These are phyloP conservation scores for Hirtodrosophila alboralis DNA, from an alignment of 2,888 invertebrate genomes.

Conservation along the genomic window DNA sequence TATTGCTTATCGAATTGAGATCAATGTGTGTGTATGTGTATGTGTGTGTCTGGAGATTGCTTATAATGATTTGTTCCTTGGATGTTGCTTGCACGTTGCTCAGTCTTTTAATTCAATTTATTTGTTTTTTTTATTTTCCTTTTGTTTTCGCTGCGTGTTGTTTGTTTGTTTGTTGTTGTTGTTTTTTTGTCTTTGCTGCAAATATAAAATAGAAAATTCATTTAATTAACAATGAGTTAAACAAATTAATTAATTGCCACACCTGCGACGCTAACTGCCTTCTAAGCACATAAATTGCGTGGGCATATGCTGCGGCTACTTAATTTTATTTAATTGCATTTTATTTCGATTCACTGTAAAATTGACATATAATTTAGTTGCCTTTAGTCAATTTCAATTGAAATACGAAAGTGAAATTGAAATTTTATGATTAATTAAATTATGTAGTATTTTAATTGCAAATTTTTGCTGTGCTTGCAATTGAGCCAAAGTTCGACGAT, in stretches of 20 bases:
- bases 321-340: slow-evolving; percentile 54
- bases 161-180: slow-evolving; percentile 12
- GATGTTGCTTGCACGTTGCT: slow-evolving; percentile 51
- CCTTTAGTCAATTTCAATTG: slow-evolving; percentile 26
- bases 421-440: too few species aligned
- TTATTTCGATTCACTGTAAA: too few species aligned
- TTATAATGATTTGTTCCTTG: slow-evolving; percentile 48
- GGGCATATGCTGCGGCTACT: slow-evolving; percentile 46
- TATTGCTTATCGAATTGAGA: slow-evolving; percentile 68
- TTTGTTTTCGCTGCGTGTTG: slow-evolving; percentile 34
- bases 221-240: slow-evolving; percentile 29
- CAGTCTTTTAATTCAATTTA: slow-evolving; percentile 62
- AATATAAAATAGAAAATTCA: slow-evolving; percentile 10
- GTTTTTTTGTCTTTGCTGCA: slow-evolving; percentile 24
- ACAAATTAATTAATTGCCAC: slow-evolving; percentile 46
- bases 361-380: too few species aligned
- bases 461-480: too few species aligned
- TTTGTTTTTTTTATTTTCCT: slow-evolving; percentile 39
- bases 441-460: too few species aligned
- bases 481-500: too few species aligned
- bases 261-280: not conserved
- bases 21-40: slow-evolving; percentile 38
- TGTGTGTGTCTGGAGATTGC: slow-evolving; percentile 59
- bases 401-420: slow-evolving; percentile 25
- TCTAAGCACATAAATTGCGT: slow-evolving; percentile 22